Base-by-base conservation (phyloP, 2,888 invertebrate genomes). In the Troides helena region DNA sequence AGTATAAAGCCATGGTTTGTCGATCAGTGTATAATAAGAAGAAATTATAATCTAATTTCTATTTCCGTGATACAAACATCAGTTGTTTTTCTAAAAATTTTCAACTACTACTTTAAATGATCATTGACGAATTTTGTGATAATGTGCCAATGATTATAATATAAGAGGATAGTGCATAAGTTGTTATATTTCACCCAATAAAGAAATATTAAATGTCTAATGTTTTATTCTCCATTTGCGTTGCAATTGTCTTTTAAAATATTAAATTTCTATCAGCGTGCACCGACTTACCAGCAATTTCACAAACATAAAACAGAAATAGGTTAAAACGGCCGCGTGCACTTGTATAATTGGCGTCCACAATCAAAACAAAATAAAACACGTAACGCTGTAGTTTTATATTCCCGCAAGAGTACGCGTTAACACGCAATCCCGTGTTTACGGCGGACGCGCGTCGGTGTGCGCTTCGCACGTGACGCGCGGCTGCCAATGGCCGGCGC, bases 71-170 rank as follows among this genome's bases (percentile, higher is more conserved):
- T 18, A 30, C 17, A 53, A 50, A 53, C 14, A 53, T n/a, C 6
- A 53, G 18, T n/a, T 53, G 6, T 5, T 53, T n/a, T 46, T 46
- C 4, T 18, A 14, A 12, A 56, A 56, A 56, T 56, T 56, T 56
- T 65, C 62, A 60, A n/a, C 18, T 56, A 17, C 57, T 23, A 58
- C 74, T 72, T 17, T 79, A 75, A 72, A 75, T 74, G 75, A 92
- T 92, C 92, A 92, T 92, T 92, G 92, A 88, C 89, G 86, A 89
- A 81, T 84, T 88, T 87, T 92, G 93, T 93, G 93, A 93, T 93
- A 92, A 88, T 85, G 93, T 93, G 93, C 93, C 93, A 93, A 93
- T 93, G 93, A 93, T 91, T 90, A 88, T 78, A 79, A 70, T 76
- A 85, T 89, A 89, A 84, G 79, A 78, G 21, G 25, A 53, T 67